Percentiles rank a stretch among this genome's conserved stretches.
Conservation (phyloP, 2,888 invertebrate species). For the Caenorhabditis sp. region DNA sequence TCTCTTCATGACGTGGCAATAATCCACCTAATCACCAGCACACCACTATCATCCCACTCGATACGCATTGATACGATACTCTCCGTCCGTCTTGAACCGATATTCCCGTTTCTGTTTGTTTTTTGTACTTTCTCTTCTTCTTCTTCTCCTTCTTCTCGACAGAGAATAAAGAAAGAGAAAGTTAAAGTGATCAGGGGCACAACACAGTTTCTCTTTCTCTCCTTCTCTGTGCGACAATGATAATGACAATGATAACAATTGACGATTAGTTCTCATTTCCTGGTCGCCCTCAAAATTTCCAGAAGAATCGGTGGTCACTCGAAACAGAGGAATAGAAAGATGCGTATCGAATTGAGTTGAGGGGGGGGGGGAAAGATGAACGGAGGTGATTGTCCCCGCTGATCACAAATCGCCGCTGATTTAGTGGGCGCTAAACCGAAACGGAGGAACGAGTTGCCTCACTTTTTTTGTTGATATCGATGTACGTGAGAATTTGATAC, state of each 20-base stretch:
- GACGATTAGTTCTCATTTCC: too few species aligned
- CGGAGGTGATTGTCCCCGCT: too few species aligned
- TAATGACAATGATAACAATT: neutral
- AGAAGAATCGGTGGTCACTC: too few species aligned
- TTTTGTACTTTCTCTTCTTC: slow-evolving; percentile 29
- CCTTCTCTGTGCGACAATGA: neutral
- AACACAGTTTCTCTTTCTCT: neutral
- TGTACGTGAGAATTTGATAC: too few species aligned
- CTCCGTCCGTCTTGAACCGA: slow-evolving; percentile 14
- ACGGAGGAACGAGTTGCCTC: too few species aligned
- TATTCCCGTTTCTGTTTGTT: slow-evolving; percentile 45
- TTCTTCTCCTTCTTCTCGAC: neutral
- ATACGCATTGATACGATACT: slow-evolving; percentile 4
- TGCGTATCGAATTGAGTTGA: too few species aligned
- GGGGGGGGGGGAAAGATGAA: slow-evolving; percentile 17
- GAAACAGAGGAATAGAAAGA: too few species aligned
- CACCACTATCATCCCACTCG: too few species aligned
- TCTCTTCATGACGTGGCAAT: neutral
- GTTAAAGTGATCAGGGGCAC: too few species aligned
- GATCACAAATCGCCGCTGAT: slow-evolving; percentile 43
- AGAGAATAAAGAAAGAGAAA: slow-evolving; percentile 18
- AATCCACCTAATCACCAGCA: too few species aligned
- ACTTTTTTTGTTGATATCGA: too few species aligned
- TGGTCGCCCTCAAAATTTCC: too few species aligned
- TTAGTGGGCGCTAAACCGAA: slow-evolving; percentile 20